Base-by-base conservation (phyloP, 2,888 invertebrate species). In the Drosophila macrospina region DNA sequence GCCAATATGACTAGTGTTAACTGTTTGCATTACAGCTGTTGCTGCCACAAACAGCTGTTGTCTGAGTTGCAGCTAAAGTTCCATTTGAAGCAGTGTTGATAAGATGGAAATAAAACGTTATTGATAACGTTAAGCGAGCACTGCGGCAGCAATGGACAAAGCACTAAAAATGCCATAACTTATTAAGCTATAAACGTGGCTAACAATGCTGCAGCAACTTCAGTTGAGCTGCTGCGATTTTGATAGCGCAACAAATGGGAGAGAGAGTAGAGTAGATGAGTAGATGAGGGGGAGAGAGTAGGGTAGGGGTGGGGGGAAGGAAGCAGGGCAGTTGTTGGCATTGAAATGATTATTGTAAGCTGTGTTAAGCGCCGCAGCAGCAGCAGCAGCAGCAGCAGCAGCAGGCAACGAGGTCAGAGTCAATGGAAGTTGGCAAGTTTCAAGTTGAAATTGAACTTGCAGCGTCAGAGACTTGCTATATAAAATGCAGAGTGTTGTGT, bases 261-360 rank as follows among this genome's bases (percentile, higher is more conserved):
- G 26, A 26, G 4, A 26, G 5, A 26, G 26, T 26, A 5, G 26
- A 26, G n/a, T n/a, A n/a, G n/a, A n/a, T n/a, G n/a, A 26, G 26
- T 26, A 5, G 26, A 26, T 5, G 26, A 26, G 26, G 26, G 1
- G 26, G 1, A 26, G 26, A 3, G 26, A 26, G 26, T n/a, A n/a
- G n/a, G 42, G 24, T 0, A 16, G 5, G 39, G 39, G 10, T 1
- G 28, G 30, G 16, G 15, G 15, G 44, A 0, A 5, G 32, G 45
- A 1, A 0, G 20, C n/a, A n/a, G 45, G 34, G 24, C 47, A 48
- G 54, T 71, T 67, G 42, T 47, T 78, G 74, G 59, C 80, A 79
- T 77, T 80, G 80, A 80, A 79, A 74, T 78, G 70, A 78, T 78
- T 74, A 78, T 78, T 76, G 78, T 79, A 74, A 80, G 80, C 80